These are phyloP conservation scores for Chrysaora quinquecirrha DNA, from an alignment of 30 jellyfish, hydroid and myxozoan species.

Conservation along the genomic window DNA sequence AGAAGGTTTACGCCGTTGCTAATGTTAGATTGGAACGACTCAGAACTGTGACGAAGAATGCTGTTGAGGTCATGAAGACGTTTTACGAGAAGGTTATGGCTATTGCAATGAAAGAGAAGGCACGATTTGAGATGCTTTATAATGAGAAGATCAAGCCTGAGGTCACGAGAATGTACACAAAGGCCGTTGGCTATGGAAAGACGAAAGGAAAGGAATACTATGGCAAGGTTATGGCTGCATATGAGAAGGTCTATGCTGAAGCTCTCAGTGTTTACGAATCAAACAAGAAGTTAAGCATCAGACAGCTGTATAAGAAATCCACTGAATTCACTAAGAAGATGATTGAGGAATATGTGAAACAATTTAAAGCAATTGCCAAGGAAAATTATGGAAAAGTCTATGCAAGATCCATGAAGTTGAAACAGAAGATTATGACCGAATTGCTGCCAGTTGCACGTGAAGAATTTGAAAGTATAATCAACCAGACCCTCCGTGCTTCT, in stretches of 20 bases:
- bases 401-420: constrained; percentile 40
- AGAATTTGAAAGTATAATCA: constrained; percentile 85
- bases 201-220: constrained; percentile 31
- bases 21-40: constrained; percentile 19
- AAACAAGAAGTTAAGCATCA: constrained; percentile 73
- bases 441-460: constrained; percentile 82
- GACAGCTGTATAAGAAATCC: constrained; percentile 47
- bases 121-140: constrained; percentile 21
- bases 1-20: constrained; percentile 18
- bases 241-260: constrained; percentile 47
- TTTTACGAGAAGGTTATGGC: constrained; percentile 8
- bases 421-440: constrained; percentile 12
- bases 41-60: background rate
- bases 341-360: constrained; percentile 13
- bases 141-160: constrained; percentile 60
- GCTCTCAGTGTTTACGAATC: constrained; percentile 58
- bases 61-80: background rate
- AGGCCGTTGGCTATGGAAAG: constrained; percentile 4
- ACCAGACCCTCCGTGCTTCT: constrained; percentile 85
- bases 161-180: constrained; percentile 51
- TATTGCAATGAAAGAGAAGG: constrained; percentile 8
- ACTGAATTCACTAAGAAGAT: constrained; percentile 6
- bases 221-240: constrained; percentile 28
- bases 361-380: constrained; percentile 26
- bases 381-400: constrained; percentile 52